Percentiles rank a stretch among this genome's conserved stretches.
Conservation (phyloP, 1,140 invertebrate genomes). For the Limonius californicus region DNA sequence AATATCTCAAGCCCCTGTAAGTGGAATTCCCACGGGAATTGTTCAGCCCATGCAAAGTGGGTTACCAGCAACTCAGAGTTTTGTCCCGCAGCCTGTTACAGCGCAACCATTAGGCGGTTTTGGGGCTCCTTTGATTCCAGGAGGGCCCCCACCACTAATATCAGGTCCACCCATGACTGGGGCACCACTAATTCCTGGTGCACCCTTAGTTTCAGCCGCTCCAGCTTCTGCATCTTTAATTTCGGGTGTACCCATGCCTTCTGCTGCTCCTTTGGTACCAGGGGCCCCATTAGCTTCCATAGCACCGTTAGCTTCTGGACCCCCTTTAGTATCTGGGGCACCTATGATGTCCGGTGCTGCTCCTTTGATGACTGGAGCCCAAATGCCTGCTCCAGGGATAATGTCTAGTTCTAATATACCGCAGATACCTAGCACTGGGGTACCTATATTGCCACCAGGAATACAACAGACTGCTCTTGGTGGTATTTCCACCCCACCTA, state of each 20-base stretch:
- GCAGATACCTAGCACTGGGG: too few species aligned
- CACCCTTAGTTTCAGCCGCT: neutral
- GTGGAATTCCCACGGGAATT: constrained; percentile 41
- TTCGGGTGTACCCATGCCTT: constrained; percentile 1
- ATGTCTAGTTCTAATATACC: too few species aligned
- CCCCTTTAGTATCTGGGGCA: neutral
- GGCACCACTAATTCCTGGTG: neutral
- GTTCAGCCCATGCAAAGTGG: constrained; percentile 41
- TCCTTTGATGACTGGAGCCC: constrained; percentile 15
- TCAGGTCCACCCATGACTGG: neutral
- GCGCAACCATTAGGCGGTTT: constrained; percentile 36
- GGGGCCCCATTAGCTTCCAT: neutral
- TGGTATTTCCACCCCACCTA: constrained; percentile 19
- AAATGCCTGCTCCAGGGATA: neutral
- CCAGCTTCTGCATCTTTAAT: constrained; percentile 10
- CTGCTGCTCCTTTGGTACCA: neutral
- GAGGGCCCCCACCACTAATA: constrained; percentile 9
- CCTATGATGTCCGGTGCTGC: neutral
- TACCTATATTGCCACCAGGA: neutral
- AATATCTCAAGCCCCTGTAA: constrained; percentile 19
- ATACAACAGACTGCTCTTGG: constrained; percentile 25
- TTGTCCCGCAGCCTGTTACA: constrained; percentile 24
- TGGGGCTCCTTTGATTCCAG: constrained; percentile 15
- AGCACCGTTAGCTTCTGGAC: neutral
- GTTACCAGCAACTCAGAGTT: constrained; percentile 18